phyloP scores from a whole-genome alignment of 2,113 vertebrate genomes.

The Strigops habroptila region DNA sequence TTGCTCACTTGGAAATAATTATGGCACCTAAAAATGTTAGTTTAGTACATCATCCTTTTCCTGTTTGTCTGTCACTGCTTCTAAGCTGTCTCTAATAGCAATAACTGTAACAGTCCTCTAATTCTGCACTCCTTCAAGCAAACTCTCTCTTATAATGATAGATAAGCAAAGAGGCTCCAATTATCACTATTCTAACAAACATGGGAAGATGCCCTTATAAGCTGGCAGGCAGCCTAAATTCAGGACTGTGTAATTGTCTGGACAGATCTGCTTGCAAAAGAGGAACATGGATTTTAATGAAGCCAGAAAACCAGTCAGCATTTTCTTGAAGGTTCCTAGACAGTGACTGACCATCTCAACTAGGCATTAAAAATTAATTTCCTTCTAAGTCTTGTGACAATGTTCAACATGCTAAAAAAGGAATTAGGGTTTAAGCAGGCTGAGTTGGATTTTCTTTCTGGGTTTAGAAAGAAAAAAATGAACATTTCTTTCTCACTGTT shows the following conservation, averaged over 20 bases:
- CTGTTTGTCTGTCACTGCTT: constrained; percentile 23
- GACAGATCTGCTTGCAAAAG: not conserved
- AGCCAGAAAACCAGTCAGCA: not conserved
- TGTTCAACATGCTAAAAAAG: not conserved
- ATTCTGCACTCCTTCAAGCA: not conserved
- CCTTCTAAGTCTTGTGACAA: not conserved
- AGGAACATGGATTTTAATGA: not conserved
- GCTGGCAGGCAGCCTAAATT: not conserved
- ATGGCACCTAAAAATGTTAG: not conserved
- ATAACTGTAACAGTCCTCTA: not conserved
- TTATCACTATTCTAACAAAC: constrained; percentile 22
- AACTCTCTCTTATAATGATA: constrained; percentile 41
- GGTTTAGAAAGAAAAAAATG: not conserved
- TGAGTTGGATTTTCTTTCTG: not conserved
- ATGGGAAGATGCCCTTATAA: not conserved
- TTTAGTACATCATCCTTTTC: constrained; percentile 33
- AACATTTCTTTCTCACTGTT: not conserved
- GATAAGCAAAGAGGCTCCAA: constrained; percentile 41
- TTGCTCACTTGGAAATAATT: constrained; percentile 35
- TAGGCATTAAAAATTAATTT: not conserved
- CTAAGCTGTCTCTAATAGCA: constrained; percentile 37
- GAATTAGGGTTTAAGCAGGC: not conserved
- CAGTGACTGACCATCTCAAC: not conserved
- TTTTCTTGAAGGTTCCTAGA: not conserved
- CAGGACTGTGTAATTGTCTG: not conserved